A percentile compares a stretch with the other conserved stretches of the same genome.
phyloP scores from a whole-genome alignment of 1,140 invertebrate species.

The Bombus terrestris region DNA sequence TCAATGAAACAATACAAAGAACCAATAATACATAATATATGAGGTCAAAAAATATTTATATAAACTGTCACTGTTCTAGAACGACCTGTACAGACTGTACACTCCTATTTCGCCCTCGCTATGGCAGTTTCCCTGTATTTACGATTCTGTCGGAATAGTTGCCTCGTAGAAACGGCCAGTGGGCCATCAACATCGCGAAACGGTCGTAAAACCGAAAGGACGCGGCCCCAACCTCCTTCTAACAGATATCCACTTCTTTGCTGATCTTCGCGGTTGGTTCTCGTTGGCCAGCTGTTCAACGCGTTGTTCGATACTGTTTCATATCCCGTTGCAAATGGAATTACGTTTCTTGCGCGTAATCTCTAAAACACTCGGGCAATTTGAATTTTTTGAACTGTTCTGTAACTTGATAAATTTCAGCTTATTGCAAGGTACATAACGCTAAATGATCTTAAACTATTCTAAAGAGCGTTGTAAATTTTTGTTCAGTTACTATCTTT shows the following conservation, averaged over 20 bases:
- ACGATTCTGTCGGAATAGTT: conserved; percentile 29
- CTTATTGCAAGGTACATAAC: neutral
- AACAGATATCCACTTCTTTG: conserved; percentile 31
- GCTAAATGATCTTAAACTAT: too few relatives aligned
- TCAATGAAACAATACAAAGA: too few relatives aligned
- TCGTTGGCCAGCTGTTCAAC: neutral
- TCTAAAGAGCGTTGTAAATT: neutral
- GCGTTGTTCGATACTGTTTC: conserved; percentile 13
- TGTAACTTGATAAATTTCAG: neutral
- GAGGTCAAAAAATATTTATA: too few relatives aligned
- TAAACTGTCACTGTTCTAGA: neutral
- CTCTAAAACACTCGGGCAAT: neutral
- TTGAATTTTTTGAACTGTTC: neutral
- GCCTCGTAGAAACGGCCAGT: neutral
- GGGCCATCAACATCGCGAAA: conserved; percentile 38
- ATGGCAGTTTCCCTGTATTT: conserved; percentile 43
- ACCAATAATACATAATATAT: too few relatives aligned
- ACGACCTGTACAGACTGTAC: neutral
- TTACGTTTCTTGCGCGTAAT: neutral
- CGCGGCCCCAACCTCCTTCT: conserved; percentile 33
- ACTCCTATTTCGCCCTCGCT: neutral
- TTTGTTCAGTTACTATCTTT: neutral
- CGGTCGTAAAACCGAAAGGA: conserved; percentile 46
- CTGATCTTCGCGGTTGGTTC: neutral
- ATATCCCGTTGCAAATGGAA: conserved; percentile 1